A percentile compares a stretch with the other conserved stretches of the same genome.
These are phyloP conservation scores for Belgica antarctica DNA, from an alignment of 2,888 invertebrate species.

Conservation along the genomic window DNA sequence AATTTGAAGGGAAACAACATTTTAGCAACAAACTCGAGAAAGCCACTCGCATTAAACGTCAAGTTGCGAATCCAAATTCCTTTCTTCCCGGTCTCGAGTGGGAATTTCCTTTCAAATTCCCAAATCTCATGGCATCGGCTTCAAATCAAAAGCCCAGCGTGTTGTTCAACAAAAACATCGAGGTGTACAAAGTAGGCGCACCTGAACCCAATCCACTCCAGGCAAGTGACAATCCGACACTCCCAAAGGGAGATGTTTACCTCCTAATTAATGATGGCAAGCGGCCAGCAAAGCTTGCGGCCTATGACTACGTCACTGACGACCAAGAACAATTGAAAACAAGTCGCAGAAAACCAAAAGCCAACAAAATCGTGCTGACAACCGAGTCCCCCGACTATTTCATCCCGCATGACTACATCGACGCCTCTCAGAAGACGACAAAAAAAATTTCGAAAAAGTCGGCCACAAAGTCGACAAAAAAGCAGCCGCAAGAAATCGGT, in stretches of 20 bases:
- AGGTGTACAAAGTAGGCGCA: constrained; percentile 24
- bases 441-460: not conserved
- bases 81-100: constrained; percentile 30
- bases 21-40: not conserved
- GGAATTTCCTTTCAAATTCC: not conserved
- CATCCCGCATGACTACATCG: constrained; percentile 27
- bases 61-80: not conserved
- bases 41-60: constrained; percentile 1
- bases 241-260: constrained; percentile 46
- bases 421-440: not conserved
- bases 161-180: constrained; percentile 14
- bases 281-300: not conserved
- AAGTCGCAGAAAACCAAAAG: not conserved
- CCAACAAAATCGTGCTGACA: not conserved
- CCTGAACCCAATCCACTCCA: constrained; percentile 38
- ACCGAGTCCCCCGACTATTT: constrained; percentile 15
- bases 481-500: constrained; percentile 12
- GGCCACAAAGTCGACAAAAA: not conserved
- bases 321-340: not conserved
- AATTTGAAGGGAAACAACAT: not conserved
- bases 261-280: constrained; percentile 45
- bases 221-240: constrained; percentile 45
- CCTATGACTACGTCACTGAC: constrained; percentile 44
- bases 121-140: constrained; percentile 17
- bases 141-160: not conserved